Conservation (phyloP, 2,888 invertebrate species). For the Stenolophus ochropezus region DNA sequence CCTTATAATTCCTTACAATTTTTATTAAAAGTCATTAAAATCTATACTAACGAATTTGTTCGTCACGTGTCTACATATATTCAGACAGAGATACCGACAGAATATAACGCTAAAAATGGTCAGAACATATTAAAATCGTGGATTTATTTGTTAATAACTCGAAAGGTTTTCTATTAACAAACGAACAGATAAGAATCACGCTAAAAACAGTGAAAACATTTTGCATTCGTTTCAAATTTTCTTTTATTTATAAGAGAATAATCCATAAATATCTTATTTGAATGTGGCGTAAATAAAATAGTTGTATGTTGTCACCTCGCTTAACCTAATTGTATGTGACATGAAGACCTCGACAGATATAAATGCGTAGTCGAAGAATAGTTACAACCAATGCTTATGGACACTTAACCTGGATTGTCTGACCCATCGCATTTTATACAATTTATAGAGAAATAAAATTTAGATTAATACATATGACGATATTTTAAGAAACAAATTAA, state of each 20-base stretch:
- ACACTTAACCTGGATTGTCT: background rate
- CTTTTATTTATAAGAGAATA: too few relatives aligned
- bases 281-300: background rate
- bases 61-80: too few relatives aligned
- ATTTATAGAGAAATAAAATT: background rate
- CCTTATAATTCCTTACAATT: too few relatives aligned
- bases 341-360: background rate
- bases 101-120: too few relatives aligned
- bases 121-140: too few relatives aligned
- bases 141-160: too few relatives aligned
- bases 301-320: background rate
- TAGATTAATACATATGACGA: background rate
- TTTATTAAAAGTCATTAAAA: too few relatives aligned
- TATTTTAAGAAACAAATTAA: background rate
- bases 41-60: too few relatives aligned
- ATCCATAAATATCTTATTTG: background rate
- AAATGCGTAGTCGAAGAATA: background rate
- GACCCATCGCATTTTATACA: background rate
- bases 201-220: background rate
- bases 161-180: too few relatives aligned
- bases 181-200: too few relatives aligned
- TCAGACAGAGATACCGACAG: too few relatives aligned
- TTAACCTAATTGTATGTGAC: background rate
- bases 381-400: background rate
- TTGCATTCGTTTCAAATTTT: too few relatives aligned